Percentiles rank a stretch among this genome's conserved stretches.
Evolutionary conservation across 2,797 vertebrate species (phyloP).

Genomic region (Chaetodon trifasciatus): DNA sequence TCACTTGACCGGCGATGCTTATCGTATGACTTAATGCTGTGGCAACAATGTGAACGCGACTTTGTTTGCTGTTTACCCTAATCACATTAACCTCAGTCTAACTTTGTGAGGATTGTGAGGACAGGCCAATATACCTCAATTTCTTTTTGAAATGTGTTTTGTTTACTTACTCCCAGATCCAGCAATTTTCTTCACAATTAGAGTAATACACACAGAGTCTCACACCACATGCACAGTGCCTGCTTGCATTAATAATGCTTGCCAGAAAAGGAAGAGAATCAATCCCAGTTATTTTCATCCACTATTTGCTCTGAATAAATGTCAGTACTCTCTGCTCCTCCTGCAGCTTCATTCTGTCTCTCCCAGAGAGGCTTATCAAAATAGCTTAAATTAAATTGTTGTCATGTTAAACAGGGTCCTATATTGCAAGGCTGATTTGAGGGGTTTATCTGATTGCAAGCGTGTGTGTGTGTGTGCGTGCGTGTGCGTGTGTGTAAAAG

Average conservation of each 20-base stretch:
- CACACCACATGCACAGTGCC: not conserved
- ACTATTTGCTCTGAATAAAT: conserved; percentile 64
- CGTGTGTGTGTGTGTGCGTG: not conserved
- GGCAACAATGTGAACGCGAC: conserved; percentile 1
- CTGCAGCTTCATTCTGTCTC: conserved; percentile 35
- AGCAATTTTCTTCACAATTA: conserved; percentile 48
- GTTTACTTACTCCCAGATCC: conserved; percentile 28
- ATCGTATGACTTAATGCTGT: not conserved
- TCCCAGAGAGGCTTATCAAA: conserved; percentile 66
- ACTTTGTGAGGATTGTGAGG: conserved; percentile 11
- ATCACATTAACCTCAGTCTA: conserved; percentile 14
- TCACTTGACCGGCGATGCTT: conserved; percentile 30
- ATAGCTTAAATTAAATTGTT: conserved; percentile 66
- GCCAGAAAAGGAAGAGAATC: conserved; percentile 53
- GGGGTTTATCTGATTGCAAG: conserved; percentile 50
- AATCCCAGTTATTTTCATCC: conserved; percentile 63
- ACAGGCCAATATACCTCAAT: conserved; percentile 22
- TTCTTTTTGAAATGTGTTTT: conserved; percentile 30
- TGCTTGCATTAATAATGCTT: conserved; percentile 43
- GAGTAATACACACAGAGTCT: conserved; percentile 7
- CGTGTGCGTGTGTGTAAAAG: no score
- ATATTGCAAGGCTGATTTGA: conserved; percentile 48
- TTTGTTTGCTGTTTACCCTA: conserved; percentile 22
- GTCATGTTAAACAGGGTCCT: conserved; percentile 66
- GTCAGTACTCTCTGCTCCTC: conserved; percentile 48